Evolutionary conservation across 2,888 invertebrate genomes (phyloP).

Genomic region (Drosophila koepferae): DNA sequence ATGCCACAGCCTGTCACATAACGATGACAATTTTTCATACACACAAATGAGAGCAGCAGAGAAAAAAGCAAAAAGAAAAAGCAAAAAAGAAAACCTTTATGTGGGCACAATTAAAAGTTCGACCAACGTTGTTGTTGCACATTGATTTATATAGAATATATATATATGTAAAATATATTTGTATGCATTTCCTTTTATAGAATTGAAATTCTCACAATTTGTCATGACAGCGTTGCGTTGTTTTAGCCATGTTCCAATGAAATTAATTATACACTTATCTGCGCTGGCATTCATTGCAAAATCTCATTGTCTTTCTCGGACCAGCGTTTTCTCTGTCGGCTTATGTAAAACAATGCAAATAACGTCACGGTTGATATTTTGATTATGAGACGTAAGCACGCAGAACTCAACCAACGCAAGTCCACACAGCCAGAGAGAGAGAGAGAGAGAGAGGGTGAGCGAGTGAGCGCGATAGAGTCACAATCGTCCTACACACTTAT

Average conservation of each 20-base stretch:
- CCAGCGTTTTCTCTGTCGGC: conserved; percentile 27
- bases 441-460: not conserved
- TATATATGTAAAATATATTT: not conserved
- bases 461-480: not conserved
- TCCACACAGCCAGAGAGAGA: not conserved
- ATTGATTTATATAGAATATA: conserved; percentile 43
- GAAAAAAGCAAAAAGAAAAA: not conserved
- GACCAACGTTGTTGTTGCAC: conserved; percentile 15
- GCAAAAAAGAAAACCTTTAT: conserved; percentile 8
- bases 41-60: not conserved
- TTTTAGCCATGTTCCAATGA: conserved; percentile 46
- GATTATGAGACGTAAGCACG: conserved; percentile 49
- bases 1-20: conserved; percentile 48
- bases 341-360: conserved; percentile 69
- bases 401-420: not conserved
- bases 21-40: conserved; percentile 50
- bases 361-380: conserved; percentile 61
- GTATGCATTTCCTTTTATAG: not conserved
- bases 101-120: conserved; percentile 56
- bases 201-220: conserved; percentile 40
- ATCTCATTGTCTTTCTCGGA: conserved; percentile 29
- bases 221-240: conserved; percentile 20
- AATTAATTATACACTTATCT: conserved; percentile 71
- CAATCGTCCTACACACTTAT: conserved; percentile 45
- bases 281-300: conserved; percentile 47